Base-by-base conservation (phyloP, 2,113 vertebrate species). In the Pleuronectes platessa region DNA sequence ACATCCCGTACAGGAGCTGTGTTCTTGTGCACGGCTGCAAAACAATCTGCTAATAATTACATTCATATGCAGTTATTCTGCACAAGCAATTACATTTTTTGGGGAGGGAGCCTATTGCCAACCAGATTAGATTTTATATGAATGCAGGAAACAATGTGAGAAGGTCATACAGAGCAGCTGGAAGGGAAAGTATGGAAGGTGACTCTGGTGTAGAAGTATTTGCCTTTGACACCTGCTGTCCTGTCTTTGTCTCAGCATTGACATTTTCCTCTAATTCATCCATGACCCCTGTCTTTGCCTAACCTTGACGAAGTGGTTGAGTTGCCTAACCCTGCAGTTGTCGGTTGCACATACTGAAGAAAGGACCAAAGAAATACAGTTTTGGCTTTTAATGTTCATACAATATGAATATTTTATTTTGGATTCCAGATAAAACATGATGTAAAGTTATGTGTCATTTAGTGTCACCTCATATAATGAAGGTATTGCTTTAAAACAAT, bases 141-240 rank as follows among this genome's bases (percentile, higher is more conserved):
- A 82, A 76, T 23, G 37, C 59, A 68, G 23, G 27, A 37, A 65
- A 45, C 49, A 68, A 11, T 13, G n/a, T 51, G 27, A 76, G 37
- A 85, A 78, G 58, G 80, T 87, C 80, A 81, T 10, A 20, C 5
- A 31, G 31, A 31, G 15, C 40, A 40, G 63, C 17, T 49, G 37
- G 31, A 68, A n/a, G 23, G 27, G 14, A 74, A 67, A 13, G n/a
- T 63, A 61, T 10, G 27, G 62, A 60, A n/a, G 8, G 18, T 17
- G n/a, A 4, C 37, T 31, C 15, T 40, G 59, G 31, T 54, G 37
- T 23, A 70, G 51, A 68, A 73, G 55, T 12, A 26, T 79, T 53
- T 61, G 63, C 35, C 37, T 51, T 66, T 12, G 4, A 70, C 68
- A 70, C 21, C 55, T 20, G 35, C 27, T 9, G 8, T 54, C n/a